Percentiles rank a stretch among this genome's conserved stretches.
phyloP scores from a whole-genome alignment of 2,113 vertebrate genomes.

The Dissostichus mawsoni region DNA sequence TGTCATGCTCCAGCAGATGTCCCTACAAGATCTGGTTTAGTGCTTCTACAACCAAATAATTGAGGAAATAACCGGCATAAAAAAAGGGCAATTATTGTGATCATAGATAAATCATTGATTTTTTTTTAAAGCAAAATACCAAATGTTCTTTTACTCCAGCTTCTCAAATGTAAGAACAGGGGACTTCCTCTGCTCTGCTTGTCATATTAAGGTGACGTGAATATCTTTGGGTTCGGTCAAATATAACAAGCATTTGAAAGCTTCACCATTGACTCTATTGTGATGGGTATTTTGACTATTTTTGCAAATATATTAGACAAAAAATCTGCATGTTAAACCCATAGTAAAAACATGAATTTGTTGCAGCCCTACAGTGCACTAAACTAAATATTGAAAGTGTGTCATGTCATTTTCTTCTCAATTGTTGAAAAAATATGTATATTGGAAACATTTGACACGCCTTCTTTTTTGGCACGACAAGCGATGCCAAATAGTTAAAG shows the following conservation, averaged over 20 bases:
- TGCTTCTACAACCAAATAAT: neutral
- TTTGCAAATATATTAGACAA: neutral
- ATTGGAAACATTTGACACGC: too few relatives aligned
- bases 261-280: too few relatives aligned
- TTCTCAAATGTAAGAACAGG: neutral
- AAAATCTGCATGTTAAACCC: neutral
- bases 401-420: neutral
- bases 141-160: neutral
- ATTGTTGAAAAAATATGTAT: neutral
- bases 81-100: too few relatives aligned
- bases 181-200: neutral
- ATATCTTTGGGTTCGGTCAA: neutral
- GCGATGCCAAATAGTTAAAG: too few relatives aligned
- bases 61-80: neutral
- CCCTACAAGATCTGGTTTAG: neutral
- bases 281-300: neutral
- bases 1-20: neutral
- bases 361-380: neutral
- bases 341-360: neutral
- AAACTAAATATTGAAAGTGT: neutral
- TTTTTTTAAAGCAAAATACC: neutral
- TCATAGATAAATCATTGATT: neutral
- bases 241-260: neutral
- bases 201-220: neutral
- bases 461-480: too few relatives aligned